Conservation (phyloP, 2,113 vertebrate genomes). For the Engraulis encrasicolus region DNA sequence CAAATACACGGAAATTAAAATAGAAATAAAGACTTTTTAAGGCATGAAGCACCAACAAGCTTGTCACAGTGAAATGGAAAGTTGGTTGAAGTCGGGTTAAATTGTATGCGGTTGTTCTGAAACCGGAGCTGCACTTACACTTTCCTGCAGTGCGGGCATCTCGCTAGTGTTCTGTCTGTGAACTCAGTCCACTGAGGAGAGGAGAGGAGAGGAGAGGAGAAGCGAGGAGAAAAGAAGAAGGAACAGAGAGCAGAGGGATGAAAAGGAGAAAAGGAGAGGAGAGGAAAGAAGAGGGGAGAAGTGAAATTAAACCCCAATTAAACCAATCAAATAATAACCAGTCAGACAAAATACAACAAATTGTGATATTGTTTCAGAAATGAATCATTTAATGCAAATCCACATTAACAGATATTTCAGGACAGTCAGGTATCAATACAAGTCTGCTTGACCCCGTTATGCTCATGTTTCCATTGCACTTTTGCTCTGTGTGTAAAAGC, state of each 20-base stretch:
- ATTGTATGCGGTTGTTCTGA: background rate
- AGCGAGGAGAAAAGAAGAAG: too few relatives aligned
- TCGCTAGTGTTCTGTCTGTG: conserved; percentile 83
- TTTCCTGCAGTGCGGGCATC: conserved; percentile 88
- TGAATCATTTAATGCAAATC: background rate
- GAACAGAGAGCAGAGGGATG: too few relatives aligned
- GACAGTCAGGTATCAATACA: background rate
- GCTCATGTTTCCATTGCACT: background rate
- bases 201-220: too few relatives aligned
- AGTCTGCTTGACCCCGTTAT: background rate
- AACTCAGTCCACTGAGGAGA: conserved; percentile 84
- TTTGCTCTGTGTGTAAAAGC: too few relatives aligned
- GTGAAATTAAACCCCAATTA: background rate
- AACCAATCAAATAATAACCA: background rate
- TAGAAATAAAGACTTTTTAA: too few relatives aligned
- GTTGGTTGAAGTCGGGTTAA: background rate
- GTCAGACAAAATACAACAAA: background rate
- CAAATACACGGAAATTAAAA: background rate
- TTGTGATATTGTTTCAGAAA: background rate
- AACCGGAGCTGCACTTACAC: conserved; percentile 74
- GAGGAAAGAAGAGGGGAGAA: conserved; percentile 37
- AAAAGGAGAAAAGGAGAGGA: too few relatives aligned
- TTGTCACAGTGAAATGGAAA: background rate
- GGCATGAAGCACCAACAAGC: background rate
- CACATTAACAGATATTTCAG: background rate